Evolutionary conservation across 2,797 vertebrate species (phyloP).

Genomic region (Gallinago nigripennis): DNA sequence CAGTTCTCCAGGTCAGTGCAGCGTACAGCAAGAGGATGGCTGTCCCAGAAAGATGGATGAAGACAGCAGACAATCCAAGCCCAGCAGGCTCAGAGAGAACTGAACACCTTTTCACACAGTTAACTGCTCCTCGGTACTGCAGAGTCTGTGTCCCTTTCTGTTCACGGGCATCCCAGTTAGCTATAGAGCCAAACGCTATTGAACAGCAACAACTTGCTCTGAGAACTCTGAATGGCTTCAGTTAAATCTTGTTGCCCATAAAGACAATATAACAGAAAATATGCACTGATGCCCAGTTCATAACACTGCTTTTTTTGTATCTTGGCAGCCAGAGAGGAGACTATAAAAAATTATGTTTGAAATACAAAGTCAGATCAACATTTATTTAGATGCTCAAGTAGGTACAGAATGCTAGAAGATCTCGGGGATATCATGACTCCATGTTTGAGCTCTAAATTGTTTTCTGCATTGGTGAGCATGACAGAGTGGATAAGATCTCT

Average conservation of each 20-base stretch:
- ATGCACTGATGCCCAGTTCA: background rate
- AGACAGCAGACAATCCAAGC: background rate
- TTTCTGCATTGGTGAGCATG: background rate
- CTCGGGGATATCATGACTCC: background rate
- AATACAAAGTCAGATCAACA: background rate
- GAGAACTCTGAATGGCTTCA: background rate
- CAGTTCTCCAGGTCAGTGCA: background rate
- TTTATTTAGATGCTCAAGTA: background rate
- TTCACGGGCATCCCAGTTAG: background rate
- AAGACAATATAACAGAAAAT: background rate
- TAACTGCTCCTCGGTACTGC: background rate
- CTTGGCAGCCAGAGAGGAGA: background rate
- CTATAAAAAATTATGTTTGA: background rate
- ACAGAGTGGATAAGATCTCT: background rate
- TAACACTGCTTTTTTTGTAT: background rate
- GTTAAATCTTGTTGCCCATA: background rate
- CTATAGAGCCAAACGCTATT: background rate
- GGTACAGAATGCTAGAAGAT: background rate
- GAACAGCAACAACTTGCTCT: background rate
- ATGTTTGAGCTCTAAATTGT: background rate
- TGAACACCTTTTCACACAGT: background rate
- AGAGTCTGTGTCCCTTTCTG: background rate
- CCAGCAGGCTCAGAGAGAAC: background rate
- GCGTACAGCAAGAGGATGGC: background rate
- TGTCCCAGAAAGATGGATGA: background rate